Conservation (phyloP, 2,888 invertebrate genomes). For the Horisme vitalbata region DNA sequence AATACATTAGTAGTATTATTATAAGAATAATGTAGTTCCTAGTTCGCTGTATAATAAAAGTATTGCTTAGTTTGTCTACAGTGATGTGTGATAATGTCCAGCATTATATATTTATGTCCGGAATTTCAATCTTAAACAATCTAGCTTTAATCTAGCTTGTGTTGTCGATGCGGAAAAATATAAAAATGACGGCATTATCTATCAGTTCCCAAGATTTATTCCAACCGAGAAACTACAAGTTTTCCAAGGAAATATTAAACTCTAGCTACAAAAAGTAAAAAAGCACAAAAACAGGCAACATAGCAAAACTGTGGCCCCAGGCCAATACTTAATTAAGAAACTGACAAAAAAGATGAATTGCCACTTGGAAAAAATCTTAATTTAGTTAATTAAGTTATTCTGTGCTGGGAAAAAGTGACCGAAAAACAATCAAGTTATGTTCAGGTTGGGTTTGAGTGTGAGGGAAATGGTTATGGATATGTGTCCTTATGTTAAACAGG, state of each 20-base stretch:
- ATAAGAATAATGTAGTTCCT: no score
- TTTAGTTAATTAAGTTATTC: slow-evolving; percentile 66
- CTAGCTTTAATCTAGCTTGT: no score
- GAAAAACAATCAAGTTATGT: slow-evolving; percentile 45
- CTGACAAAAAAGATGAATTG: slow-evolving; percentile 56
- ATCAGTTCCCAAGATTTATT: neutral
- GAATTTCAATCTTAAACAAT: no score
- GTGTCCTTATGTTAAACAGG: no score
- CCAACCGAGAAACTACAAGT: slow-evolving; percentile 12
- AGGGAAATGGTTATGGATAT: slow-evolving; percentile 17
- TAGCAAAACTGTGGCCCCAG: slow-evolving; percentile 27
- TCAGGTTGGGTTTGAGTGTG: slow-evolving; percentile 20
- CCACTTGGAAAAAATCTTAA: slow-evolving; percentile 57
- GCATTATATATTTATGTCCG: no score
- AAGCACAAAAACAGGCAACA: slow-evolving; percentile 14
- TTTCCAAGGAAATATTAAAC: slow-evolving; percentile 17
- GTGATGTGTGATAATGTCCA: no score
- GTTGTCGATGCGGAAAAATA: no score
- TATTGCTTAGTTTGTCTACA: no score
- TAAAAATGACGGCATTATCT: no score
- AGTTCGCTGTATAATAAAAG: no score
- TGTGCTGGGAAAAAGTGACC: slow-evolving; percentile 43
- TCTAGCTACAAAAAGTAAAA: slow-evolving; percentile 15
- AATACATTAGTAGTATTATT: no score
- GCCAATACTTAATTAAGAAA: slow-evolving; percentile 53